Conservation (phyloP, 64 coral and sea anemone species). For the Pocillopora verrucosa region DNA sequence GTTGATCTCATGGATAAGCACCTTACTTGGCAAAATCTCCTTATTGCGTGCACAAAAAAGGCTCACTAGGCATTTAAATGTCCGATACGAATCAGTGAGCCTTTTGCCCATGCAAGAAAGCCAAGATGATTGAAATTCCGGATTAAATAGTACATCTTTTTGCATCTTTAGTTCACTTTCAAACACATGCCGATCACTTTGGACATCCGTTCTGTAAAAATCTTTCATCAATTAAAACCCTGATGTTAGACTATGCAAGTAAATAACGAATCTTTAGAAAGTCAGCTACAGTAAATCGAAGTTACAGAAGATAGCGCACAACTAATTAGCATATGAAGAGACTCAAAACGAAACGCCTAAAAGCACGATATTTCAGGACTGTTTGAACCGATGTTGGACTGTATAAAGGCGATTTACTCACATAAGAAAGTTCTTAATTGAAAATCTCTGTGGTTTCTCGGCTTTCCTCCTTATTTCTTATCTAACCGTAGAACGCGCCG, state of each 20-base stretch:
- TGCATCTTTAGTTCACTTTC: too few relatives aligned
- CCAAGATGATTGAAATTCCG: too few relatives aligned
- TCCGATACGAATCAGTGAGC: too few relatives aligned
- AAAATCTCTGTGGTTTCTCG: not conserved
- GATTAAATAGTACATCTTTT: too few relatives aligned
- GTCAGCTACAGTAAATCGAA: not conserved
- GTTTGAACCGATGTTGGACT: not conserved
- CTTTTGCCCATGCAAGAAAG: too few relatives aligned
- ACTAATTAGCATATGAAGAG: not conserved
- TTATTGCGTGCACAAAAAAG: too few relatives aligned
- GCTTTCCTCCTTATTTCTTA: not conserved
- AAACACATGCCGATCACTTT: too few relatives aligned
- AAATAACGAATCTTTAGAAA: not conserved
- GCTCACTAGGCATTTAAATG: too few relatives aligned
- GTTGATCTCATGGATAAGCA: too few relatives aligned
- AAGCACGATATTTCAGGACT: not conserved
- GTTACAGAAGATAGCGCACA: not conserved
- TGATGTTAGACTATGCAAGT: not conserved
- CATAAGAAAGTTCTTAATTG: too few relatives aligned
- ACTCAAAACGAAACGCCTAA: not conserved
- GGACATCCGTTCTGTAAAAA: not conserved
- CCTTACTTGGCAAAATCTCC: too few relatives aligned
- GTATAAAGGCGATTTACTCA: not conserved
- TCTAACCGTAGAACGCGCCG: not conserved
- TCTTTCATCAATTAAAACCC: not conserved